phyloP scores from a whole-genome alignment of 2,888 invertebrate species.

The Cerastoderma edule region DNA sequence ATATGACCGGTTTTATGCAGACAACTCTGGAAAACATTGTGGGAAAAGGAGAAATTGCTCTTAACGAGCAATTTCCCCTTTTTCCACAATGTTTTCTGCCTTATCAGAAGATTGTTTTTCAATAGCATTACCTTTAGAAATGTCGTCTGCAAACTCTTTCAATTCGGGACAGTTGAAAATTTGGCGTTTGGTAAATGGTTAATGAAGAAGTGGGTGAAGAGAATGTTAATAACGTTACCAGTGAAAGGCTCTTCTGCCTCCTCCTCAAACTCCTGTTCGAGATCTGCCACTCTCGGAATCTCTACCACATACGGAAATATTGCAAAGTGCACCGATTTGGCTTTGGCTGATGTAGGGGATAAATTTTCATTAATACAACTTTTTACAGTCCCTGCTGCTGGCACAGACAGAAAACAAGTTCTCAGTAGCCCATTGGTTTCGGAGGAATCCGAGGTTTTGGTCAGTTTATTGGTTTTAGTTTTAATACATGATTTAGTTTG shows the following conservation, averaged over 20 bases:
- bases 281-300: conserved; percentile 64
- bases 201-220: too few species aligned
- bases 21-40: too few species aligned
- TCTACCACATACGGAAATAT: conserved; percentile 74
- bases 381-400: conserved; percentile 1
- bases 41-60: too few species aligned
- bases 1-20: too few species aligned
- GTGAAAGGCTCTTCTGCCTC: conserved; percentile 20
- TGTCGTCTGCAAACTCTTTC: too few species aligned
- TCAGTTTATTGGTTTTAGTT: neutral
- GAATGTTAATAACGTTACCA: too few species aligned
- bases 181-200: too few species aligned
- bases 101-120: too few species aligned
- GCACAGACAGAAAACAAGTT: conserved; percentile 6
- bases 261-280: conserved; percentile 48
- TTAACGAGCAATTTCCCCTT: too few species aligned
- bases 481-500: neutral
- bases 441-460: neutral
- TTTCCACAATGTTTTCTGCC: too few species aligned
- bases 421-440: neutral
- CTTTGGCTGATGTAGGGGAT: conserved; percentile 39
- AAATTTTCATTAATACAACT: neutral
- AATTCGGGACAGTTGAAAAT: too few species aligned
- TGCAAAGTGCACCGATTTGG: conserved; percentile 69
- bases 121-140: too few species aligned